Conservation (phyloP, 2,888 invertebrate genomes). For the Dermolepida albohirtum region DNA sequence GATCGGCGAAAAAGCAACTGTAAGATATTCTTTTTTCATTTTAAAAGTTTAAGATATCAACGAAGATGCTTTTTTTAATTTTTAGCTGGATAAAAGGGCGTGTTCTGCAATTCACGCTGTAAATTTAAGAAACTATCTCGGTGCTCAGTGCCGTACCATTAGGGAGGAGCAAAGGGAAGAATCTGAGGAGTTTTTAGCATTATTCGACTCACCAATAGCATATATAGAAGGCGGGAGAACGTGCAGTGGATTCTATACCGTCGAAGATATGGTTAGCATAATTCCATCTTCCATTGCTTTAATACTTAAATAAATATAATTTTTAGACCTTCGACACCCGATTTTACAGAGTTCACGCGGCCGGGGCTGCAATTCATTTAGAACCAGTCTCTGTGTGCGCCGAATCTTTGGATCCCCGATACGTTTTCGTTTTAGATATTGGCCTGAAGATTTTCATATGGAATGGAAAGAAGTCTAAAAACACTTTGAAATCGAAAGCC, state of each 20-base stretch:
- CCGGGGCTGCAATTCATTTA: slow-evolving; percentile 88
- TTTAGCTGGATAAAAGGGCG: slow-evolving; percentile 90
- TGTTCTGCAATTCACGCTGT: slow-evolving; percentile 99
- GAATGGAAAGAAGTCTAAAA: slow-evolving; percentile 89
- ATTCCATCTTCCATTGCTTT: neutral
- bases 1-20: slow-evolving; percentile 96
- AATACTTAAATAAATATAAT: slow-evolving; percentile 37
- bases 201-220: slow-evolving; percentile 91
- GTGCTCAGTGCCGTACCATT: slow-evolving; percentile 92
- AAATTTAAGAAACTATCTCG: slow-evolving; percentile 94
- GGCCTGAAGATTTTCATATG: slow-evolving; percentile 90
- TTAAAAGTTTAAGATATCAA: neutral
- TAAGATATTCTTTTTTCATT: slow-evolving; percentile 65
- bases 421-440: slow-evolving; percentile 91
- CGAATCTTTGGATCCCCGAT: slow-evolving; percentile 87
- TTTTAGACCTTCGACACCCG: slow-evolving; percentile 82
- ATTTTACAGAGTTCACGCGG: slow-evolving; percentile 89
- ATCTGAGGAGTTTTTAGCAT: slow-evolving; percentile 91
- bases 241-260: slow-evolving; percentile 95
- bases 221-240: slow-evolving; percentile 99
- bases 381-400: slow-evolving; percentile 83
- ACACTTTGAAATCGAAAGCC: slow-evolving; percentile 88
- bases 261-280: slow-evolving; percentile 83
- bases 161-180: slow-evolving; percentile 98
- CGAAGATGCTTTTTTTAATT: slow-evolving; percentile 40